phyloP scores from a whole-genome alignment of 2,888 invertebrate genomes.

The Thymelicus acteon region DNA sequence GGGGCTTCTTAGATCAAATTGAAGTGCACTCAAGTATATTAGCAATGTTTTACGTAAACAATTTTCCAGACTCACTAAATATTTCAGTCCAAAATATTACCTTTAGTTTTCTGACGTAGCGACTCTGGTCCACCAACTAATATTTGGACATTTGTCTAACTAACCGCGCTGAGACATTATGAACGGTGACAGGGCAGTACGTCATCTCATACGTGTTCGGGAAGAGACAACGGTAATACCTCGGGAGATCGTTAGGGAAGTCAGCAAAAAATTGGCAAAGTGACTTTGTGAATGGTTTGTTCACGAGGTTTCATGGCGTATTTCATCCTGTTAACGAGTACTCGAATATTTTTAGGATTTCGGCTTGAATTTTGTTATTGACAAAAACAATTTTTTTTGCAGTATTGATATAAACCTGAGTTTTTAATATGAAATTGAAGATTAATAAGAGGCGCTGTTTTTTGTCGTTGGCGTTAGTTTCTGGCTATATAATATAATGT shows the following conservation, averaged over 20 bases:
- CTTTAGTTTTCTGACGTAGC: not conserved
- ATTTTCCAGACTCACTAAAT: not conserved
- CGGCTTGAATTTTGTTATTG: not conserved
- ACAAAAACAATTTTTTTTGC: not conserved
- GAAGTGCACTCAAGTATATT: not conserved
- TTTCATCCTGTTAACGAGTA: not conserved
- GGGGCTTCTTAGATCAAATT: not conserved
- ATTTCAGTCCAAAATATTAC: not conserved
- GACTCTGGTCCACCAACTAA: slow-evolving; percentile 39
- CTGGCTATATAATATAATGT: no score
- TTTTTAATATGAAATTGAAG: no score
- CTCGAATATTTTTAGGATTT: not conserved
- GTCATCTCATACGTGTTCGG: slow-evolving; percentile 53
- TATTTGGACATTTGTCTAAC: slow-evolving; percentile 57
- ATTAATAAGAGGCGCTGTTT: no score
- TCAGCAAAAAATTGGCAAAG: slow-evolving; percentile 14
- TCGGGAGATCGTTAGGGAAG: slow-evolving; percentile 8
- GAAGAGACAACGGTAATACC: slow-evolving; percentile 29
- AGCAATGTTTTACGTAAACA: not conserved
- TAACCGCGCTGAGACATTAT: slow-evolving; percentile 55
- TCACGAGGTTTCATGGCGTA: not conserved
- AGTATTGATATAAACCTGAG: no score
- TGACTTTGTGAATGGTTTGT: slow-evolving; percentile 5
- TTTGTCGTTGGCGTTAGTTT: no score
- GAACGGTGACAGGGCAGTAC: slow-evolving; percentile 56